Evolutionary conservation across 1,140 invertebrate genomes (phyloP), one percentile per base, ranked within the genome.

Genomic region (Chrysomallon squamiferum): DNA sequence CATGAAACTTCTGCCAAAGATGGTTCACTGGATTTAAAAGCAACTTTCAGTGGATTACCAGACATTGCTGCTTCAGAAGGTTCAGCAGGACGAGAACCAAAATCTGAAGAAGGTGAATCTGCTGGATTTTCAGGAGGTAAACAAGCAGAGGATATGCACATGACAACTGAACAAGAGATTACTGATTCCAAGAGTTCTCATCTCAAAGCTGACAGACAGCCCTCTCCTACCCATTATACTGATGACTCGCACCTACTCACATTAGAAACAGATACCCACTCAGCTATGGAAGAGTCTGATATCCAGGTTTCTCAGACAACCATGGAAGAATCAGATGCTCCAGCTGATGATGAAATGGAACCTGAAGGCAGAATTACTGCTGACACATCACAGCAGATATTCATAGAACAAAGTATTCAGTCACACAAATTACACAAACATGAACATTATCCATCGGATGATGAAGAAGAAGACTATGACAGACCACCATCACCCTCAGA

Each of bases 331-430:
- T 54, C 50, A 27, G 71, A 60, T 35, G 54, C 29, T 30, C 60
- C 62, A n/a, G 50, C 62, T 18, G 59, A 74, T 47, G 52, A 62
- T 22, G 62, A 60, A 47, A 57, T 60, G n/a, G 73, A 77, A 43
- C 54, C 70, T 13, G 78, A 76, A 61, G 78, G 78, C 41, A 74
- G 75, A 65, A 71, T 80, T 9, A 70, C 63, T 22, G 69, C 75
- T 54, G 80, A 83, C 54, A 79, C 72, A 18, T 76, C 77, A 2
- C 74, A 81, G 38, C 78, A 79, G 45, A 83, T 82, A 33, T 83
- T 80, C 65, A 80, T 79, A 62, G 81, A 82, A 64, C 75, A 82
- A 62, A 62, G 58, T 30, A 75, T 78, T 35, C 63, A 75, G 62
- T 61, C 68, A 25, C 64, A 25, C 7, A 41, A 56, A n/a, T 22